These are phyloP conservation scores for Orbicella faveolata DNA, from an alignment of 64 coral and sea anemone genomes.

Conservation along the genomic window DNA sequence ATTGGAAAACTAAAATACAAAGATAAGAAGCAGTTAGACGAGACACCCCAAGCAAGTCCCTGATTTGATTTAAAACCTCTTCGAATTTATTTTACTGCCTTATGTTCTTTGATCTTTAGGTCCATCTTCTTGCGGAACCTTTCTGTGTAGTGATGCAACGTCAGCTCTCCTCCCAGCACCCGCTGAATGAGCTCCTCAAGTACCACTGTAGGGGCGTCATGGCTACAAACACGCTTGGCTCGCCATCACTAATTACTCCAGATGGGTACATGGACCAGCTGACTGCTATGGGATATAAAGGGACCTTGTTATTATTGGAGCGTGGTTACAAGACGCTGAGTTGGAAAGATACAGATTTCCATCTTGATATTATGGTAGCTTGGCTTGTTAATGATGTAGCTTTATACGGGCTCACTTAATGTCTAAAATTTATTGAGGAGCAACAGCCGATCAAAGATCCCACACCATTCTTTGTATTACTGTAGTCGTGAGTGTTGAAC, in stretches of 20 bases:
- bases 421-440: no score
- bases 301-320: conserved; percentile 21
- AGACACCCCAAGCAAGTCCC: no score
- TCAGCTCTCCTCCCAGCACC: conserved; percentile 47
- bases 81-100: no score
- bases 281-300: conserved; percentile 21
- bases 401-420: no score
- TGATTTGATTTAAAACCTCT: no score
- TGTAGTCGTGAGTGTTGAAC: no score
- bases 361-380: conserved; percentile 19
- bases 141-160: conserved; percentile 47
- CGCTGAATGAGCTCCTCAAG: conserved; percentile 42
- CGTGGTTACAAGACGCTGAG: conserved; percentile 23
- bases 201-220: conserved; percentile 58
- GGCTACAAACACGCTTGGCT: conserved; percentile 45
- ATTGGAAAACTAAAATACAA: no score
- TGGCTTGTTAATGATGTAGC: no score
- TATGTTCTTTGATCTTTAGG: not conserved
- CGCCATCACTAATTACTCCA: not conserved
- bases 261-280: conserved; percentile 32
- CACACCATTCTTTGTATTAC: no score
- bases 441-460: no score
- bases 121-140: conserved; percentile 49
- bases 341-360: conserved; percentile 56
- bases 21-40: no score